Evolutionary conservation across 2,888 invertebrate species (phyloP), one percentile per base, ranked within the genome.

Genomic region (Himalopsyche tibetana): DNA sequence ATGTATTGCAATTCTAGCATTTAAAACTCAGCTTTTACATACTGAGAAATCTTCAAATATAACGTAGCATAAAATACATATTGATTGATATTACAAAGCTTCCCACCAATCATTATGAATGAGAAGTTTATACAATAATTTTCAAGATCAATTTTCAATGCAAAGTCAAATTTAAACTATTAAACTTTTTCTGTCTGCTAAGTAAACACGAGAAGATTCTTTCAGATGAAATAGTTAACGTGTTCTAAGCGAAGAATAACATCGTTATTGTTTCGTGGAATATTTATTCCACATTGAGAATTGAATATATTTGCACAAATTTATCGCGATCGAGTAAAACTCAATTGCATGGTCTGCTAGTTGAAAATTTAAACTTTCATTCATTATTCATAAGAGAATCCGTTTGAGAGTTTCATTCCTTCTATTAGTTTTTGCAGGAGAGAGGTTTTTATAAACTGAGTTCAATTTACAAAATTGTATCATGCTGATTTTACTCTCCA

Each of bases 301-400:
- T 79, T 82, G 85, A 82, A 85, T 85, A 80, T 56, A 79, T 85
- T 85, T 82, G 79, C 85, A 85, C 85, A 85, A 85, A 85, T 85
- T 85, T 63, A 55, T 83, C n/a, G 19, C 56, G 83, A 79, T 82
- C 79, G 82, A 85, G 82, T 85, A 85, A 85, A 85, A 79, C 55
- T 85, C 69, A 80, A 85, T 85, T 85, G 85, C 85, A 85, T 55
- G 56, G 55, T 17, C 40, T 56, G 79, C 55, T 38, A 55, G 82
- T 74, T 85, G 74, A 82, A 82, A 85, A 79, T 82, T 80, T 85
- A 55, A 85, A 82, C 82, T 79, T 85, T 85, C 85, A 85, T 85
- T 85, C 82, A 85, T 85, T 85, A 85, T 85, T 85, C 85, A 85
- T 85, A 55, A 85, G 85, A 55, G 17, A 82, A 85, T 69, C 85